A percentile compares a stretch with the other conserved stretches of the same genome.
phyloP scores from a whole-genome alignment of 2,888 invertebrate genomes.

The Drosophila multiciliata region DNA sequence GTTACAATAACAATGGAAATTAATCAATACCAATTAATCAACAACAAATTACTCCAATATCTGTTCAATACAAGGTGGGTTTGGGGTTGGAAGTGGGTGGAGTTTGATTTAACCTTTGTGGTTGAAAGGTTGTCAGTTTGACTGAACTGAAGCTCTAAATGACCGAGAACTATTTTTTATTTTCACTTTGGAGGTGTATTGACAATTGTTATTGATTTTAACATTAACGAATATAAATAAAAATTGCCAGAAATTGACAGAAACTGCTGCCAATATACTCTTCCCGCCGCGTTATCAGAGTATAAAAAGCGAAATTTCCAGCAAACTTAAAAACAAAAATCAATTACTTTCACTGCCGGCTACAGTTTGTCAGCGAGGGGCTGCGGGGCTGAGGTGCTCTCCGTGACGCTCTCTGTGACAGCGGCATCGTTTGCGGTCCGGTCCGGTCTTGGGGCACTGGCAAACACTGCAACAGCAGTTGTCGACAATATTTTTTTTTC shows the following conservation, averaged over 20 bases:
- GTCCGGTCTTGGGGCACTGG: slow-evolving; percentile 36
- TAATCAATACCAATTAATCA: slow-evolving; percentile 6
- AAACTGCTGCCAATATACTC: not conserved
- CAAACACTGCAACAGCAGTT: slow-evolving; percentile 21
- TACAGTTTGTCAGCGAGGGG: slow-evolving; percentile 49
- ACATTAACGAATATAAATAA: not conserved
- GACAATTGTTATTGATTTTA: not conserved
- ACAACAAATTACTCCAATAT: not conserved
- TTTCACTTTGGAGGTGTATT: not conserved
- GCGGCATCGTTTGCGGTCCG: slow-evolving; percentile 24
- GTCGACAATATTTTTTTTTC: slow-evolving; percentile 52
- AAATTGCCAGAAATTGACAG: not conserved
- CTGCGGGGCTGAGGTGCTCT: not conserved
- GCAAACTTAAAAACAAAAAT: slow-evolving; percentile 53
- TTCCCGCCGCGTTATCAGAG: not conserved
- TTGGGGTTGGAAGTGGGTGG: not conserved
- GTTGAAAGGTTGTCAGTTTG: not conserved
- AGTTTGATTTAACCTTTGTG: not conserved
- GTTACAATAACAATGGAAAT: slow-evolving; percentile 33
- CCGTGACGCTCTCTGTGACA: slow-evolving; percentile 4
- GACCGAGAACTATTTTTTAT: not conserved
- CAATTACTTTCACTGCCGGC: slow-evolving; percentile 75
- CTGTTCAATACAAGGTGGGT: not conserved
- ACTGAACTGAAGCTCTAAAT: not conserved
- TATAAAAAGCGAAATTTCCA: slow-evolving; percentile 63